phyloP scores from a whole-genome alignment of 2,888 invertebrate species.

The Penaeus monodon region DNA sequence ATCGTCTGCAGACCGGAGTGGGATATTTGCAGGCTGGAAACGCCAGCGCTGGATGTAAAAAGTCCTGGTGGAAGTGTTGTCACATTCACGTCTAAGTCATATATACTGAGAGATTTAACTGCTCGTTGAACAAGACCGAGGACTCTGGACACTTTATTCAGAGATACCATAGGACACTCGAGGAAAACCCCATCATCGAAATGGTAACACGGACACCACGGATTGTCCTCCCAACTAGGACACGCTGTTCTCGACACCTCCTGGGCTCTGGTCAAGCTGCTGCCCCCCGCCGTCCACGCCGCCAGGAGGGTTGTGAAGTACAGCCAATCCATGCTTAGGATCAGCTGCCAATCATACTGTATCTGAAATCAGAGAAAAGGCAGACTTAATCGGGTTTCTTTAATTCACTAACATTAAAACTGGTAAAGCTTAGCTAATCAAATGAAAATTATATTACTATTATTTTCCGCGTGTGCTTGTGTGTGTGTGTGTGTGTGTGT shows the following conservation, averaged over 20 bases:
- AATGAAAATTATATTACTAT: background rate
- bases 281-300: constrained; percentile 29
- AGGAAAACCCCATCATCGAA: constrained; percentile 91
- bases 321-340: constrained; percentile 38
- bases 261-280: constrained; percentile 67
- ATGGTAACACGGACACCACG: constrained; percentile 87
- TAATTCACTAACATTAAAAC: background rate
- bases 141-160: constrained; percentile 80
- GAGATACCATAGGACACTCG: constrained; percentile 88
- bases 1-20: constrained; percentile 79
- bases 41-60: constrained; percentile 82
- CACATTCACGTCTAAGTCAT: constrained; percentile 82
- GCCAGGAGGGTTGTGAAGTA: constrained; percentile 35
- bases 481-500: too few relatives aligned
- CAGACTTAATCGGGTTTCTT: background rate
- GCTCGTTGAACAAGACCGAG: constrained; percentile 72
- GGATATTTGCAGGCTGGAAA: constrained; percentile 71
- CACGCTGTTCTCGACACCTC: constrained; percentile 70
- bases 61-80: constrained; percentile 69
- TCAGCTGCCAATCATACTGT: constrained; percentile 14
- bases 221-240: constrained; percentile 68
- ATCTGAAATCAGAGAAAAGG: constrained; percentile 1
- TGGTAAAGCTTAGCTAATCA: background rate
- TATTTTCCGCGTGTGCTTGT: background rate
- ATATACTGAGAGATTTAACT: constrained; percentile 87